Conservation (phyloP, 2,113 vertebrate genomes). For the Barnardius zonarius region DNA sequence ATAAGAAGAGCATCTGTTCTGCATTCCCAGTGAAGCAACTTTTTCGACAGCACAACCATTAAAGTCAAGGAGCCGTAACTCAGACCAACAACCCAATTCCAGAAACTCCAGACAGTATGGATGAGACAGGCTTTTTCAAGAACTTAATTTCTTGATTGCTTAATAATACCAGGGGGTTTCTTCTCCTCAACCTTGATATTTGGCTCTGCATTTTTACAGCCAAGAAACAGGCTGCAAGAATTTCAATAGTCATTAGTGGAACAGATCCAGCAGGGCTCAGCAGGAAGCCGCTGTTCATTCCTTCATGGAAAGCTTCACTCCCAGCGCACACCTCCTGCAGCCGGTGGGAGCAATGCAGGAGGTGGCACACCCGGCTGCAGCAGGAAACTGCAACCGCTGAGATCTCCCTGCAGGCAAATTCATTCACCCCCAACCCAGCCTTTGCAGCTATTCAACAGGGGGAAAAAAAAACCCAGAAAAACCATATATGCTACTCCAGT, state of each 20-base stretch:
- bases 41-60: not conserved
- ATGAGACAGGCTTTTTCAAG: not conserved
- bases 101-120: not conserved
- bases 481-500: not conserved
- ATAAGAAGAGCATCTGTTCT: conserved; percentile 15
- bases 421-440: not conserved
- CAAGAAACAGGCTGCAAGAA: not conserved
- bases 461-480: not conserved
- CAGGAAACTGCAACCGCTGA: not conserved
- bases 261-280: not conserved
- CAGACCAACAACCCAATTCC: not conserved
- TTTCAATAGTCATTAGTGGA: not conserved
- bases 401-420: not conserved
- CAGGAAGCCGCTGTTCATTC: not conserved
- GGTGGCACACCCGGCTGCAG: not conserved
- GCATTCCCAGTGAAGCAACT: not conserved
- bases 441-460: not conserved
- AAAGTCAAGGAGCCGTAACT: not conserved
- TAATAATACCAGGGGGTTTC: not conserved
- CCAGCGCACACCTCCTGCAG: rapidly evolving
- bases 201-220: not conserved
- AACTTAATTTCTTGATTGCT: not conserved
- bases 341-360: not conserved
- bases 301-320: not conserved
- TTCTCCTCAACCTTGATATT: not conserved